Conservation (phyloP, 2,797 vertebrate genomes). For the Erethizon dorsatum region DNA sequence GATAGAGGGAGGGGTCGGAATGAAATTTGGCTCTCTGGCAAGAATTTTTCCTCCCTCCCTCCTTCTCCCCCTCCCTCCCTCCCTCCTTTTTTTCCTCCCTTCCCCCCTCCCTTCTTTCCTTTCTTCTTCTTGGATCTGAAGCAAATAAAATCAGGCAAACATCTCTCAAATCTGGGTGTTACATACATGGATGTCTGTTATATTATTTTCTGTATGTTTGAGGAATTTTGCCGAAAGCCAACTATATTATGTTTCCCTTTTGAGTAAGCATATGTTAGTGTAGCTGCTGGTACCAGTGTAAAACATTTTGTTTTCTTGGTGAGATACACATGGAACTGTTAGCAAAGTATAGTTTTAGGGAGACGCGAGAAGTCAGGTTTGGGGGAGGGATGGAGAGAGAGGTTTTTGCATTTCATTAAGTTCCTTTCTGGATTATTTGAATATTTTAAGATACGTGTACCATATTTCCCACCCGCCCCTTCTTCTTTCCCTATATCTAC, state of each 20-base stretch:
- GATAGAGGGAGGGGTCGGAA: neutral
- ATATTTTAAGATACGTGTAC: neutral
- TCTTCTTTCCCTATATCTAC: neutral
- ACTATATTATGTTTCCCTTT: slow-evolving; percentile 76
- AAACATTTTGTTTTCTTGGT: slow-evolving; percentile 78
- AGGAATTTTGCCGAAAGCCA: slow-evolving; percentile 76
- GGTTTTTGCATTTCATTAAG: neutral
- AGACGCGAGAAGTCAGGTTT: slow-evolving; percentile 21
- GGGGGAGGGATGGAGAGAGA: neutral
- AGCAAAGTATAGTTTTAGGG: slow-evolving; percentile 12
- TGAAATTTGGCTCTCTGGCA: too few relatives aligned
- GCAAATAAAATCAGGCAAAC: slow-evolving; percentile 68
- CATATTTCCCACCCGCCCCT: neutral
- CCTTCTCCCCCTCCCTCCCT: accelerated
- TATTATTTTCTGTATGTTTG: slow-evolving; percentile 78
- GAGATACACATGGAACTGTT: slow-evolving; percentile 74
- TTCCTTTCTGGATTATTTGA: neutral
- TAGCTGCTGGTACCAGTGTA: slow-evolving; percentile 61
- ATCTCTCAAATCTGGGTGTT: slow-evolving; percentile 69
- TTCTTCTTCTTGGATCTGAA: slow-evolving; percentile 52
- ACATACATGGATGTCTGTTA: slow-evolving; percentile 56
- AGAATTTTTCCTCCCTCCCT: neutral
- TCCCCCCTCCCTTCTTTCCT: neutral
- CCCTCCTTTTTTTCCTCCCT: neutral
- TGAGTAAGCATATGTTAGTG: slow-evolving; percentile 79